phyloP scores from a whole-genome alignment of 2,888 invertebrate species.

The Xestia xanthographa region DNA sequence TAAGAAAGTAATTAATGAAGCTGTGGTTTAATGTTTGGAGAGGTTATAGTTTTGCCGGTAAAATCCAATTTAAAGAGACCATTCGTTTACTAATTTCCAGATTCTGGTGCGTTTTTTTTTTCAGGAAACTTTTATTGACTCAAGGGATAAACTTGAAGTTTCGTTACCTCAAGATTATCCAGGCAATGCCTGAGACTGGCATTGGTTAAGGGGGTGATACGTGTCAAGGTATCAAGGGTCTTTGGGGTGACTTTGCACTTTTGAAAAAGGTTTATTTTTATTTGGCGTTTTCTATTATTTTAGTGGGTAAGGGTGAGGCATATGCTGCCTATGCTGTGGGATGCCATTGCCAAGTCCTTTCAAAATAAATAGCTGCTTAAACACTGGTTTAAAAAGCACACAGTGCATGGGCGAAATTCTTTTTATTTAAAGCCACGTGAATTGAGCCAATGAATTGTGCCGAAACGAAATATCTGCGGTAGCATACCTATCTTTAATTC shows the following conservation, averaged over 20 bases:
- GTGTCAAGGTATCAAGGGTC: too few species aligned
- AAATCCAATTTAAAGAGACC: background rate
- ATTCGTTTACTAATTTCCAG: background rate
- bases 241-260: too few species aligned
- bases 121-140: background rate
- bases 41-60: background rate
- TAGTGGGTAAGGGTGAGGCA: accelerated
- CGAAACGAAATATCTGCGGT: constrained; percentile 7
- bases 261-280: background rate
- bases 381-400: background rate
- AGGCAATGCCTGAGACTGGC: too few species aligned
- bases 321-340: background rate
- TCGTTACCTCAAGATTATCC: too few species aligned
- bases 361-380: too few species aligned
- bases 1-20: background rate
- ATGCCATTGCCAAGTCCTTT: background rate
- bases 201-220: too few species aligned
- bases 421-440: constrained; percentile 1
- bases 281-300: background rate
- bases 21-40: background rate
- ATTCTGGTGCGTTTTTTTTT: background rate
- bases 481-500: constrained; percentile 8
- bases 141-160: too few species aligned
- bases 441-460: constrained; percentile 1
- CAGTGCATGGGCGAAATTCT: background rate